Evolutionary conservation across 1,140 invertebrate genomes (phyloP), one percentile per base, ranked within the genome.

Genomic region (Drosophila repleta): DNA sequence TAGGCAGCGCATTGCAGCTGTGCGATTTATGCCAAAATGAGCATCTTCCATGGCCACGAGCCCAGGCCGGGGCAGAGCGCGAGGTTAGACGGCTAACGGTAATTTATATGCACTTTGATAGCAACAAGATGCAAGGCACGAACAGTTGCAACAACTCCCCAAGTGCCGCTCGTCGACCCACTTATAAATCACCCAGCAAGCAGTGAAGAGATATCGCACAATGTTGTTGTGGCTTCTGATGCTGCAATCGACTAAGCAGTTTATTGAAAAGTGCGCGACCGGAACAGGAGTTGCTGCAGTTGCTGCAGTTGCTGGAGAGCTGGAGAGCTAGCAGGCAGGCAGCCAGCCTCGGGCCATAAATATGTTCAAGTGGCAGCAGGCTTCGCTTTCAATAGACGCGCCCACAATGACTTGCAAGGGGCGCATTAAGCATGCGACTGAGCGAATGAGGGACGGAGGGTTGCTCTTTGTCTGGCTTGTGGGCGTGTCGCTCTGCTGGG

Each of bases 71-170:
- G 41, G 10, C 45, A 32, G 11, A 26, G 24, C 39, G 17, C 29
- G 10, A 45, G 24, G 45, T 17, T 37, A 13, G 43, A 39, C 58
- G 49, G 48, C 60, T n/a, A 46, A 49, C 62, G 61, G 65, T 87
- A 87, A 90, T 90, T 90, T 90, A 90, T 90, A 71, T 87, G 76
- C 79, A 61, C 71, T 90, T 90, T 87, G 87, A 90, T 87, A 83
- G 81, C 79, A 83, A 90, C 73, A 90, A 90, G 85, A 90, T 85
- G 85, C 85, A 85, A 61, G 74, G 72, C 72, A 57, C 48, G 8
- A 29, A 24, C 41, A 29, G 29, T 1, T 7, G 48, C 20, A 41
- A 24, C 20, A 45, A 43, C 49, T 45, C 56, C 26, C 8, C n/a
- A 18, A 32, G 56, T 24, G 48, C 24, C 24, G 61, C 61, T 39